Base-by-base conservation (phyloP, 2,888 invertebrate species). In the Drymonia ruficornis region DNA sequence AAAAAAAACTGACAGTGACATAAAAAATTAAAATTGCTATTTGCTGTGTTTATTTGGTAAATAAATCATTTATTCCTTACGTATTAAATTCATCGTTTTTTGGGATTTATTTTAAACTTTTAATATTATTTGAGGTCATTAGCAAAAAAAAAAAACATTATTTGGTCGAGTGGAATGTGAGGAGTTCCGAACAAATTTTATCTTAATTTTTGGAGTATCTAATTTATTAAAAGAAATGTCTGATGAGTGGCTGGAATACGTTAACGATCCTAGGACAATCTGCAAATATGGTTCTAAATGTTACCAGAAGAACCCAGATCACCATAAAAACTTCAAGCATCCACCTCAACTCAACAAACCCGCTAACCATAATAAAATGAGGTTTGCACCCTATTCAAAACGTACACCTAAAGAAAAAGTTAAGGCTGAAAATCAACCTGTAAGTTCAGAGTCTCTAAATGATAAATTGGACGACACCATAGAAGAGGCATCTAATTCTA, bases 281-380 rank as follows among this genome's bases (percentile, higher is more conserved):
- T 98, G 98, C 82, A 96, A 95, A 87, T 98, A 96, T 80, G 96
- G 97, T 50, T 81, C 79, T 6, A 94, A 95, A 67, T 98, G 98
- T 83, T 98, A 97, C 82, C 97, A 97, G 77, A 96, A 95, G 77
- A 98, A 97, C 90, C 91, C 95, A 0, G 88, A 91, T 0, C 98
- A 98, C 88, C 93, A 93, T 53, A 87, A 93, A 55, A 96, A 95
- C 75, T 98, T 94, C 67, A 97, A 96, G 84, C 97, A 98, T 83
- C 96, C 96, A 12, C 92, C 93, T 46, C 86, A 63, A 76, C 80
- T 60, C 16, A 73, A 78, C 69, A 74, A 65, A 48, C 72, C 59
- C 28, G 52, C 23, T 4, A 77, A 74, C 50, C 69, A 65, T 36
- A 65, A 63, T 31, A 71, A 72, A 18, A 77, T 74, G 23, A 78